Evolutionary conservation across 2,113 vertebrate species (phyloP).

Genomic region (Balaenoptera acutorostrata): DNA sequence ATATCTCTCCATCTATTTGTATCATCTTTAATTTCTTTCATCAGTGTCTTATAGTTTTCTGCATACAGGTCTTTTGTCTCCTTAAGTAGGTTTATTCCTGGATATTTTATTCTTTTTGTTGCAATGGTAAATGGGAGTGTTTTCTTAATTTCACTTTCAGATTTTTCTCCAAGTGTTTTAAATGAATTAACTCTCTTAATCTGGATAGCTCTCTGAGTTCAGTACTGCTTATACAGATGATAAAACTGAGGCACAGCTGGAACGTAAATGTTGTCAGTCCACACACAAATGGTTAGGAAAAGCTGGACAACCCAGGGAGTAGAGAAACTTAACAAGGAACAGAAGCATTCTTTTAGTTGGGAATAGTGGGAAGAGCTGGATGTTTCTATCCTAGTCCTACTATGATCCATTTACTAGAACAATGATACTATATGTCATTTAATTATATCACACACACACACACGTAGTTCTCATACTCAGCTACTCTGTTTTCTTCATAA

Average conservation of each 20-base stretch:
- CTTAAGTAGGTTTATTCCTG: no score
- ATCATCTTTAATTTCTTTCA: no score
- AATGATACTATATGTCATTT: neutral
- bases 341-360: neutral
- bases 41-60: no score
- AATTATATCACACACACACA: neutral
- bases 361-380: neutral
- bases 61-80: no score
- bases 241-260: neutral
- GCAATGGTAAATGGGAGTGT: no score
- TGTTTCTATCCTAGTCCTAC: neutral
- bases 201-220: neutral
- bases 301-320: neutral
- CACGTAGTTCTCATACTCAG: neutral
- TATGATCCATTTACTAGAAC: neutral
- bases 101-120: no score
- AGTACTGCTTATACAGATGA: neutral
- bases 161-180: neutral
- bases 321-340: neutral
- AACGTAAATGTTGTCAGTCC: neutral
- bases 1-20: no score
- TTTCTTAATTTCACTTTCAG: no score
- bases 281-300: neutral
- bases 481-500: neutral
- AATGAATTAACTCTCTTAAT: neutral